Percentiles rank a stretch among this genome's conserved stretches.
These are phyloP conservation scores for Thinocorus orbignyianus DNA, from an alignment of 2,113 vertebrate species.

Conservation along the genomic window DNA sequence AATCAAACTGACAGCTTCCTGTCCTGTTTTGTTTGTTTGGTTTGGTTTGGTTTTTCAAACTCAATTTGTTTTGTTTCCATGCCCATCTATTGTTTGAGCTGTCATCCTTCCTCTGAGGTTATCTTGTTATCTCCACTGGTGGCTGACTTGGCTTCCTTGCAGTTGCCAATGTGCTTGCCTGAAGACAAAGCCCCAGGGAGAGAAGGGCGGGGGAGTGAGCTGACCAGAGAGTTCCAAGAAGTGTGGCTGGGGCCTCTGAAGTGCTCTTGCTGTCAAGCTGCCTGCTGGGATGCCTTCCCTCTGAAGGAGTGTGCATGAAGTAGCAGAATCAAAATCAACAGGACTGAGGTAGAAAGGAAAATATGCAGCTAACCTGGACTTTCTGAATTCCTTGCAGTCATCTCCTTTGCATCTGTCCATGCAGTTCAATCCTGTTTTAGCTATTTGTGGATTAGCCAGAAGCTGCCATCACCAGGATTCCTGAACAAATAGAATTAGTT, in stretches of 20 bases:
- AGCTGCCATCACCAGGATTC: neutral
- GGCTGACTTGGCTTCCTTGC: neutral
- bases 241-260: neutral
- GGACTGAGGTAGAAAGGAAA: neutral
- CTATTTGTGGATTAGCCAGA: neutral
- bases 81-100: neutral
- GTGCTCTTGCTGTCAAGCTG: neutral
- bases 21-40: neutral
- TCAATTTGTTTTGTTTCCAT: neutral
- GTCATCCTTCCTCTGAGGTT: neutral
- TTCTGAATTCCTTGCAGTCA: neutral
- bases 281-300: neutral
- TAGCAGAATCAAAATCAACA: neutral
- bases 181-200: neutral
- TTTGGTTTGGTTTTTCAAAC: neutral
- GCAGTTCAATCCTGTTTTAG: neutral
- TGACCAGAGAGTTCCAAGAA: neutral
- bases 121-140: neutral
- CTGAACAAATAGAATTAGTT: neutral
- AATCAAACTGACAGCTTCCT: neutral
- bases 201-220: neutral
- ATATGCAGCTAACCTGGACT: neutral
- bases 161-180: neutral
- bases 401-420: neutral
- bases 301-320: neutral